Conservation (phyloP, 2,113 vertebrate genomes). For the Craseonycteris thonglongyai region DNA sequence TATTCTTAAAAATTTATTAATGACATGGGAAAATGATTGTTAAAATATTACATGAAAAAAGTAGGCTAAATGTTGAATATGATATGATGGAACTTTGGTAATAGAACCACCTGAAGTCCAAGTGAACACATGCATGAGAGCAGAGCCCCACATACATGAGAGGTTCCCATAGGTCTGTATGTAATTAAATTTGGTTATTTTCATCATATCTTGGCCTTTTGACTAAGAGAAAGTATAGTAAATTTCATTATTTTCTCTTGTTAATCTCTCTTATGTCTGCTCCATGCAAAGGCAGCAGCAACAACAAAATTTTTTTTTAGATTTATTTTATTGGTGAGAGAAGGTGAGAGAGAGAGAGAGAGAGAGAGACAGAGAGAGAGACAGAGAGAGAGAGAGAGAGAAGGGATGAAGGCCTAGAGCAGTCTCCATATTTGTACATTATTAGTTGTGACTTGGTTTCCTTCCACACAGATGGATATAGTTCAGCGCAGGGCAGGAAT, state of each 20-base stretch:
- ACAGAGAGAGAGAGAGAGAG: no score
- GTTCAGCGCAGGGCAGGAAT: no score
- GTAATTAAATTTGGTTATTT: not conserved
- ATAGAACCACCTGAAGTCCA: not conserved
- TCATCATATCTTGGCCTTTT: no score
- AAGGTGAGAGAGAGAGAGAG: no score
- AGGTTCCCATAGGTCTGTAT: not conserved
- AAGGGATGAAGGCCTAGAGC: no score
- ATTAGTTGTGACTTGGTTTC: no score
- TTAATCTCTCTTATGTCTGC: not conserved
- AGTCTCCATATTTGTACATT: no score
- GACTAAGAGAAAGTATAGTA: no score
- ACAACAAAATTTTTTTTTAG: no score
- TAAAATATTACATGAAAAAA: slow-evolving; percentile 7
- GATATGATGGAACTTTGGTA: not conserved
- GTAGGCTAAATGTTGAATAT: not conserved
- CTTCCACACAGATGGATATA: no score
- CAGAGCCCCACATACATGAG: not conserved
- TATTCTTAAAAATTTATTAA: not conserved
- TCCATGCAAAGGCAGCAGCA: not conserved
- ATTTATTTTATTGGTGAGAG: no score
- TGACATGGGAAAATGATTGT: not conserved
- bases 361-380: no score
- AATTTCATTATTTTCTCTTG: not conserved
- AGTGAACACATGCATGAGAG: not conserved